Evolutionary conservation across 37 sponge, comb jelly and placozoan species (phyloP).

Genomic region (Sycon ciliatum): DNA sequence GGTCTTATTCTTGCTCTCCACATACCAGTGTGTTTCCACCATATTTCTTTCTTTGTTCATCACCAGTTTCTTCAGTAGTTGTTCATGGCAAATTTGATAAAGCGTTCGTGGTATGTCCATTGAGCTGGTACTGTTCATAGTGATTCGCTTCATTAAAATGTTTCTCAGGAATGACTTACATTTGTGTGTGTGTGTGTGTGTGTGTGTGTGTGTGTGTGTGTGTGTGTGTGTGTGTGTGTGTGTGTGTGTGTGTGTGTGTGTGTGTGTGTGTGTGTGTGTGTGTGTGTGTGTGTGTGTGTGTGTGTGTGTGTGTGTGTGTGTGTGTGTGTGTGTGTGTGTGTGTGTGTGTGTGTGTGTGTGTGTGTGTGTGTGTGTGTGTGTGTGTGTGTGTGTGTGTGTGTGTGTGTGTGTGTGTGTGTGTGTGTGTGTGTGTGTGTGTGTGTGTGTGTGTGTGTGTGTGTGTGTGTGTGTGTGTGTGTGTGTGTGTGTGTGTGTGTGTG

Average conservation of each 20-base stretch:
- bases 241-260: slow-evolving; percentile 42
- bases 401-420: slow-evolving; percentile 45
- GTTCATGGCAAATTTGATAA: too few species aligned
- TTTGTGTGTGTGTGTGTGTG: slow-evolving; percentile 40
- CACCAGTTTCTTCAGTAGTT: too few species aligned
- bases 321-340: slow-evolving; percentile 42
- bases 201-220: slow-evolving; percentile 42
- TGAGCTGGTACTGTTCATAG: too few species aligned
- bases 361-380: slow-evolving; percentile 43
- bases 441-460: slow-evolving; percentile 43
- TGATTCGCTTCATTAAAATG: too few species aligned
- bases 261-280: slow-evolving; percentile 37
- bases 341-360: slow-evolving; percentile 42
- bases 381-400: slow-evolving; percentile 45
- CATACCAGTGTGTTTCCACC: too few species aligned
- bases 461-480: slow-evolving; percentile 43
- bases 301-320: slow-evolving; percentile 43
- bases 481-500: slow-evolving; percentile 45
- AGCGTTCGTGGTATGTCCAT: too few species aligned
- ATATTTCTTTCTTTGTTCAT: too few species aligned
- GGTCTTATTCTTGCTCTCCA: too few species aligned
- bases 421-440: slow-evolving; percentile 45
- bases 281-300: slow-evolving; percentile 43
- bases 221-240: slow-evolving; percentile 43
- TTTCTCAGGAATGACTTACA: too few species aligned